A percentile compares a stretch with the other conserved stretches of the same genome.
Conservation (phyloP, 2,888 invertebrate genomes). For the Microchrysa polita region DNA sequence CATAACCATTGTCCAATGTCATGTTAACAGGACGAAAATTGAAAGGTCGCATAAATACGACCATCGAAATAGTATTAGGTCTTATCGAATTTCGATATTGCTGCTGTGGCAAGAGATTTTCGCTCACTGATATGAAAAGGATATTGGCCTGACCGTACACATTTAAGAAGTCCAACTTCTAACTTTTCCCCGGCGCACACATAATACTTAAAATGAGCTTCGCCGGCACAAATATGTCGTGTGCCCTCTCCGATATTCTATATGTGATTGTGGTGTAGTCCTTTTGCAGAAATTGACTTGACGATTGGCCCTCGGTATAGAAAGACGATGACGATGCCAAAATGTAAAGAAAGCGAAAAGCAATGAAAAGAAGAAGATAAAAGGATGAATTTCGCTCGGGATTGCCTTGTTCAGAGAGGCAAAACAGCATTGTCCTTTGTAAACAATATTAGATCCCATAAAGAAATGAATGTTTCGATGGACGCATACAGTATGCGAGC, state of each 20-base stretch:
- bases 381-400: not conserved
- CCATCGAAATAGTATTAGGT: not conserved
- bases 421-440: conserved; percentile 32
- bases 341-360: not conserved
- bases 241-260: too few species aligned
- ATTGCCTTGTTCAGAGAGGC: conserved; percentile 20
- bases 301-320: too few species aligned
- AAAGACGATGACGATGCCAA: too few species aligned
- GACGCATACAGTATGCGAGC: too few species aligned
- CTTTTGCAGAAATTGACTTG: too few species aligned
- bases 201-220: not conserved
- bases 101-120: conserved; percentile 17
- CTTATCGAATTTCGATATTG: conserved; percentile 30
- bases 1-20: not conserved
- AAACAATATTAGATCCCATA: conserved; percentile 39
- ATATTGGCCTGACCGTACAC: conserved; percentile 14
- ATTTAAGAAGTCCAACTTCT: not conserved
- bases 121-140: not conserved
- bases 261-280: too few species aligned
- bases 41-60: conserved; percentile 14
- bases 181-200: not conserved
- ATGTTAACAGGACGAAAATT: conserved; percentile 12
- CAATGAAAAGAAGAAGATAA: not conserved
- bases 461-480: conserved; percentile 25
- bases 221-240: not conserved